phyloP scores from a whole-genome alignment of 1,140 invertebrate genomes.

The Mercenaria mercenaria region DNA sequence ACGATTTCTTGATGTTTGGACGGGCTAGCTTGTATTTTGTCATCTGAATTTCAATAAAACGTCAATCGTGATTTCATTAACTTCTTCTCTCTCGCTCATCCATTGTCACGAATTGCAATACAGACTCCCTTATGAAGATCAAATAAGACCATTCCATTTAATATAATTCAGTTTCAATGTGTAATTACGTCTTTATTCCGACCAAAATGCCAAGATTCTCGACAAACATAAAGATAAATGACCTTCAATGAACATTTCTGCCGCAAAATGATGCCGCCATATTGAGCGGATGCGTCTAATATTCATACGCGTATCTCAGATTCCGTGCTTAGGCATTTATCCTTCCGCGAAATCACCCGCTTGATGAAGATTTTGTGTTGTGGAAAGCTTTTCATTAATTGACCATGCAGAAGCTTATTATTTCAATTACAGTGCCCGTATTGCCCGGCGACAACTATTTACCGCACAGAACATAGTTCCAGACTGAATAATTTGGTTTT shows the following conservation, averaged over 20 bases:
- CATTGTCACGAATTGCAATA: conserved; percentile 57
- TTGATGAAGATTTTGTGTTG: conserved; percentile 23
- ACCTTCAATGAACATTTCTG: conserved; percentile 41
- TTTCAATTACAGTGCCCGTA: conserved; percentile 61
- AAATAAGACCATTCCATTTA: conserved; percentile 63
- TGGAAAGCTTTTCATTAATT: conserved; percentile 52
- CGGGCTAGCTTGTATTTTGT: conserved; percentile 25
- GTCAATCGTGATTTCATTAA: conserved; percentile 45
- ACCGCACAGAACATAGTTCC: not conserved
- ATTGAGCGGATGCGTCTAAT: conserved; percentile 43
- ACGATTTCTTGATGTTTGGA: not conserved
- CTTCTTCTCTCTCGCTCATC: not conserved
- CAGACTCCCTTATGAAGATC: conserved; percentile 29
- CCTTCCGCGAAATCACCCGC: conserved; percentile 48
- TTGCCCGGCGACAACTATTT: conserved; percentile 33
- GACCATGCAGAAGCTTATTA: conserved; percentile 66
- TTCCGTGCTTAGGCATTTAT: conserved; percentile 59
- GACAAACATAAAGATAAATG: conserved; percentile 64
- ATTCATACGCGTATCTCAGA: conserved; percentile 34
- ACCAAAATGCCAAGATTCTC: conserved; percentile 25
- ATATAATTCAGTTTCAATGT: conserved; percentile 64
- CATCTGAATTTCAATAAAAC: conserved; percentile 45
- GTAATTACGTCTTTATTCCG: conserved; percentile 66
- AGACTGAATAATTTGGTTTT: conserved; percentile 35
- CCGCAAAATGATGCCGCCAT: conserved; percentile 53